Evolutionary conservation across 2,797 vertebrate genomes (phyloP).

Genomic region (Hippoglossus hippoglossus): DNA sequence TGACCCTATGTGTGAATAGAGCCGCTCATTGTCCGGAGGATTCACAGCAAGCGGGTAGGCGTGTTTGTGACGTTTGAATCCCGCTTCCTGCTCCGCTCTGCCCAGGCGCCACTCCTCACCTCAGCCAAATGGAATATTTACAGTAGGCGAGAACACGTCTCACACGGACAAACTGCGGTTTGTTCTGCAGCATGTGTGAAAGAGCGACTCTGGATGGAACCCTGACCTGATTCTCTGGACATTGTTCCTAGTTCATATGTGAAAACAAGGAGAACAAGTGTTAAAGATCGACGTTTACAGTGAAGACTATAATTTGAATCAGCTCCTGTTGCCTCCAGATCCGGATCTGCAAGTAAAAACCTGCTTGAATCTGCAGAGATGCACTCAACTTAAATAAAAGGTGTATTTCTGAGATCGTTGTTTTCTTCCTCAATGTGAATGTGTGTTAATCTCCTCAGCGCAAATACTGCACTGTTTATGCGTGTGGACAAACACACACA

Average conservation of each 20-base stretch:
- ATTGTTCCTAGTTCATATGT: background rate
- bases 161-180: background rate
- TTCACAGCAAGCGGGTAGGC: background rate
- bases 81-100: background rate
- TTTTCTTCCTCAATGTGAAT: background rate
- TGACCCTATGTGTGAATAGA: background rate
- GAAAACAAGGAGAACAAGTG: background rate
- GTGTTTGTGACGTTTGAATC: background rate
- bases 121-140: background rate
- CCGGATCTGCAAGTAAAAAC: background rate
- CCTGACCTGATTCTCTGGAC: background rate
- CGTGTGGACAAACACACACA: background rate
- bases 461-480: background rate
- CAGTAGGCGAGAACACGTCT: conserved; percentile 6
- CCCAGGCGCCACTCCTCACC: background rate
- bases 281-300: background rate
- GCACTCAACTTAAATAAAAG: background rate
- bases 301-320: background rate
- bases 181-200: conserved; percentile 1
- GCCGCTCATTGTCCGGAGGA: background rate
- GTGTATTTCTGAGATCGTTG: background rate
- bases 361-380: background rate
- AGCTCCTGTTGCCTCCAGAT: background rate
- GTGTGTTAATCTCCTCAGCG: background rate
- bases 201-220: background rate